Evolutionary conservation across 1,140 invertebrate genomes (phyloP), one percentile per base, ranked within the genome.

Genomic region (Palaemon carinicauda): DNA sequence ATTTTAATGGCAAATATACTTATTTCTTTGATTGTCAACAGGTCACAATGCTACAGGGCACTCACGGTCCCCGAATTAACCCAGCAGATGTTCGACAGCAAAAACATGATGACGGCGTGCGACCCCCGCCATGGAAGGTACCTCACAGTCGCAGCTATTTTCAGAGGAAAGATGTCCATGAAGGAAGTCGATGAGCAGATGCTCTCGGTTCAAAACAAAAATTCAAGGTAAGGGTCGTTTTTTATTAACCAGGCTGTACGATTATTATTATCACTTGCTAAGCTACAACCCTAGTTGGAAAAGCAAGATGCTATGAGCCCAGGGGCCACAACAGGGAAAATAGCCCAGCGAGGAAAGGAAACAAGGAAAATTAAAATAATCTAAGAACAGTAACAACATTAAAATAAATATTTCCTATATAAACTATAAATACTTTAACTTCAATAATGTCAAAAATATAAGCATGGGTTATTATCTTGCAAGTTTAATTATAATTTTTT

Each of bases 161-260:
- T 82, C 81, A 54, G 81, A n/a, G 81, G 81, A 3, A 53, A 74
- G 17, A 82, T 82, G 81, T 82, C 81, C 27, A 82, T 82, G 81
- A 82, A 82, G 71, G 81, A 82, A 50, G 81, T 82, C 10, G 81
- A 82, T 41, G 90, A 90, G 77, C 90, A 93, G 90, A 92, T 93
- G 92, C 88, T 93, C 80, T 92, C 92, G 82, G 91, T 93, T 33
- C 92, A 93, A 89, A 93, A 92, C 88, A 93, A 93, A 90, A 93
- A 93, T 90, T 82, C 81, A 12, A 53, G 80, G 80, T 82, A 74
- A 53, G 29, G 24, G 60, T 3, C 0, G 3, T 24, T n/a, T 65
- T n/a, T 65, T 65, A 12, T 65, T 21, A n/a, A 24, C 21, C 21
- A 10, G 21, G 14, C 21, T 5, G 27, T 65, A 17, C 56, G n/a